Evolutionary conservation across 2,888 invertebrate species (phyloP).

Genomic region (Polydrusus cervinus): DNA sequence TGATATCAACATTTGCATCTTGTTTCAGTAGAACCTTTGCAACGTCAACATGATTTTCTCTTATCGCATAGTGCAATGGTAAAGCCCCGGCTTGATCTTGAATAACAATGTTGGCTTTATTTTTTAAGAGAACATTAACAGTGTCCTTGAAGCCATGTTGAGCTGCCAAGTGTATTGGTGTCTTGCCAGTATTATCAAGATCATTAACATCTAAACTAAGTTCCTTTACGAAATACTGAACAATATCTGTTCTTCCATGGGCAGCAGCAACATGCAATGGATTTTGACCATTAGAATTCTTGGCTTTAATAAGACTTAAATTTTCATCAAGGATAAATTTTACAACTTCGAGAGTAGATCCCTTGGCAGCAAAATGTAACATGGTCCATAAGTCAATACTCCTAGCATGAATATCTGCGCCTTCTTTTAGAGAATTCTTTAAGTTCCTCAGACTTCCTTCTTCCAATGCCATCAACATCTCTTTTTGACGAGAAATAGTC

Average conservation of each 20-base stretch:
- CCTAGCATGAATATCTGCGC: neutral
- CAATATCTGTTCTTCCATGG: slow-evolving; percentile 63
- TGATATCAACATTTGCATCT: too few species aligned
- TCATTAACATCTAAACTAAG: slow-evolving; percentile 14
- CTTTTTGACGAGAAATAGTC: neutral
- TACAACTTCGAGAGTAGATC: neutral
- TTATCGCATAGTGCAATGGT: slow-evolving; percentile 32
- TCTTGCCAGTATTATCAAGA: neutral
- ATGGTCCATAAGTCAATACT: slow-evolving; percentile 7
- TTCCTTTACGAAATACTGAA: slow-evolving; percentile 54
- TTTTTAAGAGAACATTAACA: too few species aligned
- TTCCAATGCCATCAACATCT: slow-evolving; percentile 1
- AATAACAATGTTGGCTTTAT: too few species aligned
- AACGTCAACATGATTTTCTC: slow-evolving; percentile 30
- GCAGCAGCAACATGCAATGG: slow-evolving; percentile 61
- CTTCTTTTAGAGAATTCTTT: too few species aligned
- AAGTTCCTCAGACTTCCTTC: neutral
- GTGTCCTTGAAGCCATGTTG: slow-evolving; percentile 7
- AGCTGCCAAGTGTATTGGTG: slow-evolving; percentile 23
- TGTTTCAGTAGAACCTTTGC: slow-evolving; percentile 15
- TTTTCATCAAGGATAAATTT: slow-evolving; percentile 20
- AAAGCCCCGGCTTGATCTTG: too few species aligned
- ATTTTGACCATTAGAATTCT: slow-evolving; percentile 64
- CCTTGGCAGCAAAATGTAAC: slow-evolving; percentile 27
- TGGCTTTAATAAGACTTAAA: slow-evolving; percentile 48